Base-by-base conservation (phyloP, 2,113 vertebrate species). In the Odocoileus hemionus region DNA sequence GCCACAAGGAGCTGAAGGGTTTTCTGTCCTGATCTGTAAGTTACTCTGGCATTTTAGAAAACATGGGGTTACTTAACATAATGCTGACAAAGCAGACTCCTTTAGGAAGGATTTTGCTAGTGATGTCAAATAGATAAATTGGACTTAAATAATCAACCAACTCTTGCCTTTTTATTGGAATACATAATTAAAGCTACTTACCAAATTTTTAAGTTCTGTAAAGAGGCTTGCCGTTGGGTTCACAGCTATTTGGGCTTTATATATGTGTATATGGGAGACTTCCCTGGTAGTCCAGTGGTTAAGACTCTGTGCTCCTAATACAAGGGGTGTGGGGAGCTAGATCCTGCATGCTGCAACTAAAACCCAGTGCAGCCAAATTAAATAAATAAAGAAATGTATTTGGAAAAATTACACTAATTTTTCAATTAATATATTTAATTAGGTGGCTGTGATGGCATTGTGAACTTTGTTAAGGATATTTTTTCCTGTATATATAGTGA, bases 341-440 rank as follows among this genome's bases (percentile, higher is more conserved):
- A 39, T 39, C 19, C 2, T 74, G 33, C 16, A 67, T 67, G 64
- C 64, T 10, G 5, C 67, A 74, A 74, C n/a, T 74, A 39, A 74
- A 11, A 70, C n/a, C 19, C 67, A 70, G 36, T 74, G 67, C 67
- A 23, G 67, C 67, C 67, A 74, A 74, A 74, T 39, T 70, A 36
- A 36, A 39, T 39, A 36, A 70, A 70, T 12, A 95, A 60, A 91
- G 54, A 91, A 78, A 57, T 70, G 1, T 55, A 57, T 91, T 91
- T 88, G 60, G 17, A 36, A 93, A 96, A 96, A 26, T 86, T 74
- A 97, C 14, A 60, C 14, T 89, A 86, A 89, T 52, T 86, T 95
- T 86, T 6, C 60, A 67, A 43, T 36, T 82, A 67, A 80, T 33
- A 54, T 94, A 89, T 80, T 91, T 50, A 90, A 84, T 88, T 76